Evolutionary conservation across 2,888 invertebrate genomes (phyloP).

Genomic region (Drosophila leonis): DNA sequence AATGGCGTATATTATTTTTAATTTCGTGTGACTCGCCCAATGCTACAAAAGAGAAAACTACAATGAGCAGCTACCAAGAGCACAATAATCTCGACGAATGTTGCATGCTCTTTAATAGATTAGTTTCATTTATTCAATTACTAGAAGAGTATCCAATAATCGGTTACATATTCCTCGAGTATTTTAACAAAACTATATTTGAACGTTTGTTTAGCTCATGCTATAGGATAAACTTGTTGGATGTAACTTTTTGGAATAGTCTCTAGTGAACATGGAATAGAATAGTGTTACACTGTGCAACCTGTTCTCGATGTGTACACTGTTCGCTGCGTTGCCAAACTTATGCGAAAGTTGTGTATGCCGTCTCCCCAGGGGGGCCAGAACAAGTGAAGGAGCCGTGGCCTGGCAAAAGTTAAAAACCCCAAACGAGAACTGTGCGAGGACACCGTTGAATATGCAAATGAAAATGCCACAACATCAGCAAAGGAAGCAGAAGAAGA

Average conservation of each 20-base stretch:
- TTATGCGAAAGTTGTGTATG: constrained; percentile 30
- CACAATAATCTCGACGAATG: constrained; percentile 23
- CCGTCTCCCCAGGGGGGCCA: constrained; percentile 8
- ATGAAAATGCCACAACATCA: constrained; percentile 68
- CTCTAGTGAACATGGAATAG: constrained; percentile 6
- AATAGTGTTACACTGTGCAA: constrained; percentile 28
- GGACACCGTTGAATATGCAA: constrained; percentile 72
- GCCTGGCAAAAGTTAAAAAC: constrained; percentile 71
- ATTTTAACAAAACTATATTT: not conserved
- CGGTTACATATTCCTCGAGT: not conserved
- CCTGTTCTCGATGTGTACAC: constrained; percentile 33
- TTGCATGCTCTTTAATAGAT: constrained; percentile 13
- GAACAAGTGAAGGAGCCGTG: constrained; percentile 61
- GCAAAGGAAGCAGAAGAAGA: constrained; percentile 12
- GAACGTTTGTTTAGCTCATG: not conserved
- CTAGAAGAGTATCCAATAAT: not conserved
- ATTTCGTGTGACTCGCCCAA: constrained; percentile 51
- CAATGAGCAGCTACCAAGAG: constrained; percentile 3
- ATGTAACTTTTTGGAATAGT: constrained; percentile 9
- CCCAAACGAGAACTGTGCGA: constrained; percentile 57
- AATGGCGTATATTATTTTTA: constrained; percentile 59
- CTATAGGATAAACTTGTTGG: constrained; percentile 2
- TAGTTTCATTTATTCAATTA: not conserved
- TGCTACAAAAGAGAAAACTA: constrained; percentile 13
- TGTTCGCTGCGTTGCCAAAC: constrained; percentile 30